Conservation (phyloP, 2,888 invertebrate species). For the Ryuthela nishihirai region DNA sequence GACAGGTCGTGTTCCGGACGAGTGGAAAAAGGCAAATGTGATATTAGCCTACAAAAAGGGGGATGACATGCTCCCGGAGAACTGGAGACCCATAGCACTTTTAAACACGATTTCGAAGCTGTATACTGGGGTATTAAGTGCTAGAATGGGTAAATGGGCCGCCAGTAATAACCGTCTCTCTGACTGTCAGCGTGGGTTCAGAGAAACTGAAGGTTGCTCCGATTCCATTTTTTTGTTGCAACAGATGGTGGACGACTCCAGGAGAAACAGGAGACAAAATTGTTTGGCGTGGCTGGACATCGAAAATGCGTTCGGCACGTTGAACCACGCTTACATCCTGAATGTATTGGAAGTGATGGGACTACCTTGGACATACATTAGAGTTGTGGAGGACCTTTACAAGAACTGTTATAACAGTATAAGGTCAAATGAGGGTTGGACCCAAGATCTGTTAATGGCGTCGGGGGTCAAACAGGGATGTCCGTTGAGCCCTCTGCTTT, state of each 20-base stretch:
- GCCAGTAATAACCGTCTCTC: background rate
- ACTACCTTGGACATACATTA: background rate
- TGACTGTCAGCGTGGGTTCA: background rate
- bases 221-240: background rate
- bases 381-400: background rate
- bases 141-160: background rate
- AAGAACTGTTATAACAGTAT: background rate
- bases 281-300: background rate
- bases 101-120: background rate
- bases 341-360: background rate
- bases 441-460: background rate
- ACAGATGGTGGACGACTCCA: background rate
- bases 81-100: background rate
- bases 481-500: background rate
- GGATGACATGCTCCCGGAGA: background rate
- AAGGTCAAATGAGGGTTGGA: background rate
- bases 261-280: background rate
- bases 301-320: background rate
- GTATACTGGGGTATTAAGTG: background rate
- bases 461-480: background rate
- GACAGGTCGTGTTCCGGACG: too few relatives aligned
- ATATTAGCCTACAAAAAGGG: background rate
- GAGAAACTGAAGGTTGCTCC: background rate
- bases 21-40: too few relatives aligned
- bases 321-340: background rate